Conservation (phyloP, 2,113 vertebrate genomes). For the Coryphaenoides rupestris region DNA sequence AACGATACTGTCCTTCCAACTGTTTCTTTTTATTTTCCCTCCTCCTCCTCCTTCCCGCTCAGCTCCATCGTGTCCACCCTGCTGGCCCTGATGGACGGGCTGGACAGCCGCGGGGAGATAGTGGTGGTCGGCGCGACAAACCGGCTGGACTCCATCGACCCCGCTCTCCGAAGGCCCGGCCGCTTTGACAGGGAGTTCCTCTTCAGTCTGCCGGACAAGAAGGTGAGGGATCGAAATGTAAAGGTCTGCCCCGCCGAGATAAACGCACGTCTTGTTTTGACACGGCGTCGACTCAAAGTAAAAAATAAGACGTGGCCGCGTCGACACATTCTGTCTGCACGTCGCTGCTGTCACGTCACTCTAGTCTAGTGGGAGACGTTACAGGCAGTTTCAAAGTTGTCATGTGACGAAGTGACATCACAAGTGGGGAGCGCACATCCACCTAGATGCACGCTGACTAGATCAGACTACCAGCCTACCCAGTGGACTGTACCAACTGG, state of each 20-base stretch:
- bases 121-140: conserved; percentile 99
- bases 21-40: background rate
- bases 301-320: too few species aligned
- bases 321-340: too few species aligned
- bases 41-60: background rate
- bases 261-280: too few species aligned
- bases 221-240: conserved; percentile 65
- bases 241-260: background rate
- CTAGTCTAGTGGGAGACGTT: too few species aligned
- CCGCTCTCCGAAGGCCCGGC: conserved; percentile 98
- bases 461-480: too few species aligned
- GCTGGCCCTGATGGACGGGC: conserved; percentile 96
- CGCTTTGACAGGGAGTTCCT: conserved; percentile 99
- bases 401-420: too few species aligned
- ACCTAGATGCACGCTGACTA: too few species aligned
- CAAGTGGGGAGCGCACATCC: too few species aligned
- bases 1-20: background rate
- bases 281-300: too few species aligned
- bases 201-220: conserved; percentile 95
- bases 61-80: conserved; percentile 98
- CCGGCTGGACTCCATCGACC: conserved; percentile 99
- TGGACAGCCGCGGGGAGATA: conserved; percentile 98
- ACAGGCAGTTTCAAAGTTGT: too few species aligned
- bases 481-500: too few species aligned
- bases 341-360: too few species aligned